Percentiles rank a stretch among this genome's conserved stretches.
These are phyloP conservation scores for Mobula birostris DNA, from an alignment of 2,113 vertebrate genomes.

Conservation along the genomic window DNA sequence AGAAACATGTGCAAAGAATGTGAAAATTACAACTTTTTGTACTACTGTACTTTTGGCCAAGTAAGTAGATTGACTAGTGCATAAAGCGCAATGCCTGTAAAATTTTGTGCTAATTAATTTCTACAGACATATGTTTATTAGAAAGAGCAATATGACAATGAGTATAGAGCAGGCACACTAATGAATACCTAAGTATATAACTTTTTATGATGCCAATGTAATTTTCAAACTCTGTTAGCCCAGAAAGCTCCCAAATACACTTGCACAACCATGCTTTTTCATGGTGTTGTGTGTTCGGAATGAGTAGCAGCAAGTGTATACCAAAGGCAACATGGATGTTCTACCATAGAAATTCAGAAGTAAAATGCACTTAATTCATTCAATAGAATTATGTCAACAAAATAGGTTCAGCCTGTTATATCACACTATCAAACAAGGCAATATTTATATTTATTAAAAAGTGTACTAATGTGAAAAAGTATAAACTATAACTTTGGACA, in stretches of 20 bases:
- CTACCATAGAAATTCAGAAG: conserved; percentile 37
- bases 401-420: conserved; percentile 36
- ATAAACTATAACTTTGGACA: conserved; percentile 38
- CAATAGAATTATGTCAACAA: conserved; percentile 34
- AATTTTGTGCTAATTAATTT: conserved; percentile 33
- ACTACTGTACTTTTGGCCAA: conserved; percentile 19
- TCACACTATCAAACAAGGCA: conserved; percentile 31
- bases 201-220: conserved; percentile 18
- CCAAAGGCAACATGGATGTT: conserved; percentile 37
- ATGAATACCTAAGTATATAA: conserved; percentile 8
- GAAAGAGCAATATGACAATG: conserved; percentile 24
- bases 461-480: conserved; percentile 24
- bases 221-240: background rate
- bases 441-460: conserved; percentile 37
- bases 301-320: conserved; percentile 34
- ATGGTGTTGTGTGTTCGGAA: background rate
- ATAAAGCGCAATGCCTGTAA: conserved; percentile 12
- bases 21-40: conserved; percentile 22
- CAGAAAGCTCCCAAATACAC: conserved; percentile 25
- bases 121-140: conserved; percentile 26
- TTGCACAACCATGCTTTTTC: conserved; percentile 4
- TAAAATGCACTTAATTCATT: conserved; percentile 38
- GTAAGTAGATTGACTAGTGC: conserved; percentile 11
- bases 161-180: conserved; percentile 4
- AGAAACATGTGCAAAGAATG: conserved; percentile 4